Evolutionary conservation across 2,888 invertebrate genomes (phyloP).

Genomic region (Melinaea menophilus): DNA sequence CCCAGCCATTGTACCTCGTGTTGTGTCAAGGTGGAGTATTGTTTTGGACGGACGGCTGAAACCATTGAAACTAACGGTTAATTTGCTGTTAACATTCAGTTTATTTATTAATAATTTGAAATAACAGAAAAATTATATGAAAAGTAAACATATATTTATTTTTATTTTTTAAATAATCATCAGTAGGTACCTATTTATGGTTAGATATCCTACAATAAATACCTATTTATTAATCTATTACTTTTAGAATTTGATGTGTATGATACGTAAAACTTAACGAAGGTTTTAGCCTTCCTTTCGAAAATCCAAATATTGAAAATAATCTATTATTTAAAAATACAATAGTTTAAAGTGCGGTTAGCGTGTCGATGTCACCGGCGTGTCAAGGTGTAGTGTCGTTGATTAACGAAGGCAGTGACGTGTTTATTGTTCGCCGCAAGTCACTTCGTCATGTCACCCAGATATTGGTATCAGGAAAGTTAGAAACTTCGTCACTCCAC

Average conservation of each 20-base stretch:
- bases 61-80: slow-evolving; percentile 23
- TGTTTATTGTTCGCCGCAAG: slow-evolving; percentile 66
- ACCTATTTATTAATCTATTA: no score
- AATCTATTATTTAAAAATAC: no score
- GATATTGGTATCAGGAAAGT: slow-evolving; percentile 22
- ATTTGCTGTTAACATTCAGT: slow-evolving; percentile 1
- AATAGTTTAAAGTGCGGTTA: slow-evolving; percentile 2
- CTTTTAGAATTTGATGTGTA: no score
- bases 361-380: slow-evolving; percentile 27
- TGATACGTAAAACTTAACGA: no score
- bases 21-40: slow-evolving; percentile 72
- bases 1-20: slow-evolving; percentile 42
- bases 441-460: slow-evolving; percentile 37
- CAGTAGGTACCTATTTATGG: no score
- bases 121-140: neutral
- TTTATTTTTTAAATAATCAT: no score
- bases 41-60: slow-evolving; percentile 45
- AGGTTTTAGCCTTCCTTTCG: no score
- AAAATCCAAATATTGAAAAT: no score
- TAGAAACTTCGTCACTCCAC: slow-evolving; percentile 20
- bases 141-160: no score
- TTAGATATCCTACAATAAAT: no score
- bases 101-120: neutral
- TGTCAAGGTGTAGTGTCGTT: slow-evolving; percentile 60
- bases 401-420: slow-evolving; percentile 69